These are phyloP conservation scores for Crocidura indochinensis DNA, from an alignment of 2,797 vertebrate species.

Conservation along the genomic window DNA sequence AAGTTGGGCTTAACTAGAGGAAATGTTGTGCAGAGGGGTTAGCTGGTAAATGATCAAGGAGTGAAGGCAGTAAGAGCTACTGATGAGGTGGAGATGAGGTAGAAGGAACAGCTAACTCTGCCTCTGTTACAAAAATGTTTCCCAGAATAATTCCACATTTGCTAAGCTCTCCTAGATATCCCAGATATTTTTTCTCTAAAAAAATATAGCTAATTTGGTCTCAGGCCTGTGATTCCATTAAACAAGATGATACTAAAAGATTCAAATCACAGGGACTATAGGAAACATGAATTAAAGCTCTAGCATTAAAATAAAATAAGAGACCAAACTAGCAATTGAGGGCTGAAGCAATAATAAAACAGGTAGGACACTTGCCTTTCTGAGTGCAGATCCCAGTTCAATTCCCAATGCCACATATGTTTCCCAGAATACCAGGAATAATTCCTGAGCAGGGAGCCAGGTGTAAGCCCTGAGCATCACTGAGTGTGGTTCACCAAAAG, in stretches of 20 bases:
- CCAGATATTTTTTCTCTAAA: not conserved
- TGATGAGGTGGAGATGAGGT: not conserved
- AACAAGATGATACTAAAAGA: constrained; percentile 22
- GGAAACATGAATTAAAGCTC: constrained; percentile 48
- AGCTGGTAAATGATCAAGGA: not conserved
- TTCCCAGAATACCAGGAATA: too few relatives aligned
- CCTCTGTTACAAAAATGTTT: not conserved
- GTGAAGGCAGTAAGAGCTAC: not conserved
- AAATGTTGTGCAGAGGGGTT: not conserved
- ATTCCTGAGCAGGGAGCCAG: too few relatives aligned
- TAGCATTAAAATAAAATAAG: constrained; percentile 65
- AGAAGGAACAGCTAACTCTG: not conserved
- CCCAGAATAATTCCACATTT: not conserved
- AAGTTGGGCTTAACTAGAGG: not conserved
- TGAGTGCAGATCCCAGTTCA: too few relatives aligned
- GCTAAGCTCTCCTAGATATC: not conserved
- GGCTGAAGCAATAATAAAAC: too few relatives aligned
- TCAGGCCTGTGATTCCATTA: constrained; percentile 15
- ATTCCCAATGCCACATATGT: too few relatives aligned
- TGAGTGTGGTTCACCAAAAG: too few relatives aligned
- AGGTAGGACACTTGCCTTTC: too few relatives aligned
- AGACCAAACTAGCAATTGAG: constrained; percentile 69
- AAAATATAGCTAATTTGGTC: constrained; percentile 31
- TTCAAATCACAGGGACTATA: constrained; percentile 55
- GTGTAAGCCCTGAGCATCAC: too few relatives aligned